Evolutionary conservation across 2,888 invertebrate species (phyloP), one percentile per base, ranked within the genome.

Genomic region (Caenorhabditis japonica): DNA sequence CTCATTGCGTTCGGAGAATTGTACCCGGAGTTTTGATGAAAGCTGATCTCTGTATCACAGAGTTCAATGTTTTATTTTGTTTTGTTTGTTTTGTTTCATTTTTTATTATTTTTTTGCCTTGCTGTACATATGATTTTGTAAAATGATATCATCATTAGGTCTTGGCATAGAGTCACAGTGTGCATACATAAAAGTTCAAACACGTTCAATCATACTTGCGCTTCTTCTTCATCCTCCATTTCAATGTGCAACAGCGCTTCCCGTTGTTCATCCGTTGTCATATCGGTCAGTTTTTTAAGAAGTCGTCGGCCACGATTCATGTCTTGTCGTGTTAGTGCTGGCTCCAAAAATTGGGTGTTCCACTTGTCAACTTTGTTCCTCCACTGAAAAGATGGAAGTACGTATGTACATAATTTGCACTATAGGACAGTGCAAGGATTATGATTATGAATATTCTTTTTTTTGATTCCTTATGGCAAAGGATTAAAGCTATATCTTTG

Each of bases 301-400:
- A 76, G 55, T 33, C 52, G 34, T 12, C 46, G 15, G 10, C 69
- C 73, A n/a, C 72, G 64, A 17, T 56, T 73, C 43, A 61, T 60
- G 13, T 56, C 47, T 25, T 52, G 39, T 33, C 64, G 46, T 19
- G 66, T 68, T n/a, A 76, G 47, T 0, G 66, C 47, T 4, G 69
- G 73, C 43, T 76, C 56, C 30, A 76, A 17, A 47, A 68, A 76
- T 19, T 43, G 53, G 0, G 56, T 49, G 43, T 76, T 71, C 39
- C 68, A 70, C n/a, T 52, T 51, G 30, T 61, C 60, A 4, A 71
- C 51, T 30, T 58, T 56, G 44, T 58, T 51, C 46, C 58, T 53
- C 66, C 73, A 71, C 70, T 73, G 59, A 10, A 73, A 73, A 49
- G 36, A 4, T 23, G 25, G 3, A 56, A 23, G 21, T 7, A 5